Conservation (phyloP, 2,797 vertebrate species). For the Gephyroberyx darwinii region DNA sequence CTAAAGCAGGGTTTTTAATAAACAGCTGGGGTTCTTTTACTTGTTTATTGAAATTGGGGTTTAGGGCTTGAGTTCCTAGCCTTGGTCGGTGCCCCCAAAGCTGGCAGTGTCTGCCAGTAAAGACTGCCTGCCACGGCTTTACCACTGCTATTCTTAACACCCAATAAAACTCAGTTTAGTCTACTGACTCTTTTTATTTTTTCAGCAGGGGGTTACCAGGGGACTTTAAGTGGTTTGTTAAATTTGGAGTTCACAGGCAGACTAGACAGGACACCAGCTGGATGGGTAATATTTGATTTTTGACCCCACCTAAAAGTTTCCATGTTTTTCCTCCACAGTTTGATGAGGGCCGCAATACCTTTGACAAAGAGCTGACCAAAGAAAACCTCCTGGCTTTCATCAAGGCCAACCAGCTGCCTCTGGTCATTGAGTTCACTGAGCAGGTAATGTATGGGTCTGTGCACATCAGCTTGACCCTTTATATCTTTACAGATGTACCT, state of each 20-base stretch:
- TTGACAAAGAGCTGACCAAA: slow-evolving; percentile 91
- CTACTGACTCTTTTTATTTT: slow-evolving; percentile 3
- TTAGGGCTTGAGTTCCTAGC: slow-evolving; percentile 41
- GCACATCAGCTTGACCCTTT: background rate
- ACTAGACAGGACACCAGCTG: slow-evolving; percentile 19
- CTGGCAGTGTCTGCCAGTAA: slow-evolving; percentile 59
- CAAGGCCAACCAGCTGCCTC: slow-evolving; percentile 93
- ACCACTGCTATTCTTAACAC: slow-evolving; percentile 65
- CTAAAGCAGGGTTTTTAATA: slow-evolving; percentile 36
- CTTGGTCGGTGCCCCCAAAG: slow-evolving; percentile 24
- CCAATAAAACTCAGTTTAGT: slow-evolving; percentile 39
- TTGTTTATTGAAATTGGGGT: slow-evolving; percentile 59
- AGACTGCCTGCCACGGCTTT: slow-evolving; percentile 35
- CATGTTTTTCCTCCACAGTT: slow-evolving; percentile 83
- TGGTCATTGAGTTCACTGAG: slow-evolving; percentile 99
- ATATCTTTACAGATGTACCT: background rate
- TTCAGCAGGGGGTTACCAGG: slow-evolving; percentile 27
- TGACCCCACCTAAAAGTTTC: slow-evolving; percentile 34
- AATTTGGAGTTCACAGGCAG: slow-evolving; percentile 58
- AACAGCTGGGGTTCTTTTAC: slow-evolving; percentile 47
- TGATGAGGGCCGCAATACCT: slow-evolving; percentile 95
- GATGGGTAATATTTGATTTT: slow-evolving; percentile 17
- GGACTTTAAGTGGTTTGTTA: slow-evolving; percentile 29
- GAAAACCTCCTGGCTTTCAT: slow-evolving; percentile 90
- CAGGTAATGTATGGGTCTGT: slow-evolving; percentile 82